Base-by-base conservation (phyloP, 1,140 invertebrate species). In the Theocolax elegans region DNA sequence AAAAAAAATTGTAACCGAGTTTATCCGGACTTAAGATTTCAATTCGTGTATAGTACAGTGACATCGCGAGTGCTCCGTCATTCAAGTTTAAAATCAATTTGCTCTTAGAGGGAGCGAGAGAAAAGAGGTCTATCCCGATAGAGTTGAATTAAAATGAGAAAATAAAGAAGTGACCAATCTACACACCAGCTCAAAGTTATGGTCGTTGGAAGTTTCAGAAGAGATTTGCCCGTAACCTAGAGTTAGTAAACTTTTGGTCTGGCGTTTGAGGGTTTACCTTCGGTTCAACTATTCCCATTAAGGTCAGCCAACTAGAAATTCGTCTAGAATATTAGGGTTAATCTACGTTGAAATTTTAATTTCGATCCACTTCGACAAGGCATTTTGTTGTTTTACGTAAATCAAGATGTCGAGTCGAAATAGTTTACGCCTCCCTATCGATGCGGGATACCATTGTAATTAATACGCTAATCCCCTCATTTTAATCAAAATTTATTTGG, bases 61-160 rank as follows among this genome's bases (percentile, higher is more conserved):
- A 58, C 31, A 35, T n/a, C n/a, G 53, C 17, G 53, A 19, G 38
- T 35, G 53, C 21, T 56, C 53, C 17, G 35, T 58, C 23, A 64
- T 64, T 17, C 2, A 44, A 66, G 38, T 66, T 66, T 56, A 31
- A 66, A 56, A 44, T 19, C 40, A 66, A 66, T 66, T 66, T 25
- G 42, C 21, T 23, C 51, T 46, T n/a, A 51, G 48, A 48, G 19
- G 23, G 40, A 4, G 31, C 4, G 31, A 35, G 31, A 10, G 31
- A 10, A 35, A 6, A 6, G 31, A 6, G 10, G 4, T 6, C 44
- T 19, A 38, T 31, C 38, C 19, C 13, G 23, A n/a, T 40, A 21
- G 10, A 67, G 59, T 67, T 27, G 31, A 59, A 59, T 59, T 49
- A 58, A 49, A 35, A 38, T 46, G 12, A 38, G 54, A 48, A 59